These are phyloP conservation scores for Enteromius argenteus DNA, from an alignment of 2,797 vertebrate genomes.

Conservation along the genomic window DNA sequence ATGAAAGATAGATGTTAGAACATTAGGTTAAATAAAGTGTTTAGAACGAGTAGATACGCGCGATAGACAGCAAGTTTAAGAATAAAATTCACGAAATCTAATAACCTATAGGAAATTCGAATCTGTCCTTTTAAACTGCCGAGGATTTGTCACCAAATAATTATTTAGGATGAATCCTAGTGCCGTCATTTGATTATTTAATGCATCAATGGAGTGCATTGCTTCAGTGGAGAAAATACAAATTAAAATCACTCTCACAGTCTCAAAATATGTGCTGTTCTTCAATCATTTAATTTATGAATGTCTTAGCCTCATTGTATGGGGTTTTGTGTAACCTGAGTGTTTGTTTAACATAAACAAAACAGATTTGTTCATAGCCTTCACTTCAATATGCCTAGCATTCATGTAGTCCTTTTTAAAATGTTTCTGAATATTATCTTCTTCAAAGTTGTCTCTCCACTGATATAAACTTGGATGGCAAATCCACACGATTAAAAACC, in stretches of 20 bases:
- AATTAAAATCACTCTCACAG: neutral
- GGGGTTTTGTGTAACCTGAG: neutral
- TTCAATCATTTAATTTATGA: neutral
- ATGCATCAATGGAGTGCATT: neutral
- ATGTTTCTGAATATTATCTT: neutral
- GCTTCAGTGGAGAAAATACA: neutral
- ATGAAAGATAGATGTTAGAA: neutral
- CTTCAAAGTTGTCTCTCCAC: neutral
- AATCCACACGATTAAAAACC: neutral
- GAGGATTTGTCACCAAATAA: neutral
- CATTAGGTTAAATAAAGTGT: neutral
- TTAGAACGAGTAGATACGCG: neutral
- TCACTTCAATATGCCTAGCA: neutral
- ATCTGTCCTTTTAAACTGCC: neutral
- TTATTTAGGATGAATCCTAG: neutral
- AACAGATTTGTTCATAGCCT: neutral
- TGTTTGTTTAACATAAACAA: neutral
- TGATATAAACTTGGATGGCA: neutral
- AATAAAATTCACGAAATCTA: neutral
- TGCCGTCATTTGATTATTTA: neutral
- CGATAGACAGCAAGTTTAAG: neutral
- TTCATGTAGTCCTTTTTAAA: neutral
- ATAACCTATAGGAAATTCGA: too few relatives aligned
- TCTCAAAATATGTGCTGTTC: neutral
- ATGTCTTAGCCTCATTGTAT: neutral